Conservation (phyloP, 2,113 vertebrate genomes). For the Sula dactylatra region DNA sequence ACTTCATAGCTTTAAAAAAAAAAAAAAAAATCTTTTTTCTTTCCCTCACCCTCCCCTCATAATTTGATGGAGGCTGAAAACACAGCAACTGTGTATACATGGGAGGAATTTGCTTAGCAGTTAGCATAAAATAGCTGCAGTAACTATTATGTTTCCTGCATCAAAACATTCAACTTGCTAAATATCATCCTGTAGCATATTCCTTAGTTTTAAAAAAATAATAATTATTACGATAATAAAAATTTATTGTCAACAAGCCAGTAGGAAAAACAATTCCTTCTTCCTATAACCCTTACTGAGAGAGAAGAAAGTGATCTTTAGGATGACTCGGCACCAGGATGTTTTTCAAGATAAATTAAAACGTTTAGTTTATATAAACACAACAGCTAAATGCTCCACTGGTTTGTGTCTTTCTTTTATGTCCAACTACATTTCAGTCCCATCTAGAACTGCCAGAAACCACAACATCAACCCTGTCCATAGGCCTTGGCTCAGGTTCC, state of each 20-base stretch:
- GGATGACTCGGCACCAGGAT: neutral
- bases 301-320: neutral
- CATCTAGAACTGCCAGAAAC: conserved; percentile 26
- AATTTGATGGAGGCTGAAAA: neutral
- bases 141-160: neutral
- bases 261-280: neutral
- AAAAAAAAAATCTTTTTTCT: neutral
- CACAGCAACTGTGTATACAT: neutral
- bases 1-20: neutral
- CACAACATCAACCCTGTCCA: conserved; percentile 5
- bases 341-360: conserved; percentile 8
- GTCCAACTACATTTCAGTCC: conserved; percentile 10
- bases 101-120: neutral
- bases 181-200: neutral
- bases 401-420: neutral
- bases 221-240: neutral
- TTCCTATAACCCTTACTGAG: neutral
- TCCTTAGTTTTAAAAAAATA: neutral
- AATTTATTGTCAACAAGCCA: neutral
- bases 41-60: neutral
- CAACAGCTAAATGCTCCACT: neutral
- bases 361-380: neutral
- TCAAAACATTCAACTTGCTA: neutral
- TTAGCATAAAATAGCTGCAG: neutral
- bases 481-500: neutral